Evolutionary conservation across 2,797 vertebrate genomes (phyloP), one percentile per base, ranked within the genome.

Genomic region (Gymnoscopelus microlampas): DNA sequence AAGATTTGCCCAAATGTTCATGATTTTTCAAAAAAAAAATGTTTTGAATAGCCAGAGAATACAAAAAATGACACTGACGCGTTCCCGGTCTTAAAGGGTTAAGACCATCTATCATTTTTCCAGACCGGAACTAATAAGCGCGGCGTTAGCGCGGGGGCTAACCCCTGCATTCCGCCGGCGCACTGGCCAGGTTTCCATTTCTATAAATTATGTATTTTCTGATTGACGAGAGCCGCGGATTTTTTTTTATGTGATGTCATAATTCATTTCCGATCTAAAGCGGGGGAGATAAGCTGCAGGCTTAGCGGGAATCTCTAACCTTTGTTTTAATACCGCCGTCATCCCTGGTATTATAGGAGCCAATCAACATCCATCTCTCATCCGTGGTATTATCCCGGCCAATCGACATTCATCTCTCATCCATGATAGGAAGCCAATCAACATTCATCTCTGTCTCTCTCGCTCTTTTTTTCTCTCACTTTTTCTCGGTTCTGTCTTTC

Each of bases 261-360:
- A 85, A 88, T 91, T 87, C 71, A 87, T 90, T 87, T 90, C 68
- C 80, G 81, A 89, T 87, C 83, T 69, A 63, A 79, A 44, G 39
- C 39, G 39, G 68, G 60, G 68, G 51, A 82, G 86, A 88, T 89
- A 88, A 90, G 82, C 87, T 65, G 19, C 7, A 2, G 78, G 85
- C 76, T 93, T 86, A 88, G 80, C 70, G 67, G 68, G 76, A 89
- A 87, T 89, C 84, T 89, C 74, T 87, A 87, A 89, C 84, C 84
- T 91, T 90, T 89, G 81, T 81, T 89, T 90, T 89, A 91, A 90
- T 91, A 86, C 83, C 74, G 59, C 73, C 29, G 26, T 79, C 78
- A 83, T 84, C 84, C 49, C 1, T 69, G 81, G 87, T 84, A 86
- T 92, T 89, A 88, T 58, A 73, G 67, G 75, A 81, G 76, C 82